Evolutionary conservation across 2,113 vertebrate genomes (phyloP).

Genomic region (Thunnus thynnus): DNA sequence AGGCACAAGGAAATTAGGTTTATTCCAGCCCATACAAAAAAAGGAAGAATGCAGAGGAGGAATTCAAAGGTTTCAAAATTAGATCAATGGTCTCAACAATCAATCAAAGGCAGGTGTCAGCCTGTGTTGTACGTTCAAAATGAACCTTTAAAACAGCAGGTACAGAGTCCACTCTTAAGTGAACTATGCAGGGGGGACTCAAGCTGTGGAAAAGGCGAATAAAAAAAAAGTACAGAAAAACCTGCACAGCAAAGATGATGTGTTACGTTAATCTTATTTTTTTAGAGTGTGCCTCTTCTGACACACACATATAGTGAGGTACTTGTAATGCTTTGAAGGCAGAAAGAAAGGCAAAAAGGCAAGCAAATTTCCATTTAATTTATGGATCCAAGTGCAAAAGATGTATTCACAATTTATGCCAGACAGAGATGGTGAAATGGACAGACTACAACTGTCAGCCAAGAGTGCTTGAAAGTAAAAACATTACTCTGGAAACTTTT

Average conservation of each 20-base stretch:
- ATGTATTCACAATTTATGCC: conserved; percentile 46
- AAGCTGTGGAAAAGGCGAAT: conserved; percentile 47
- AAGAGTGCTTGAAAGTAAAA: conserved; percentile 50
- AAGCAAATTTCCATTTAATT: conserved; percentile 38
- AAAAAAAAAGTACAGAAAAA: conserved; percentile 34
- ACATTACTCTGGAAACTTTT: conserved; percentile 64
- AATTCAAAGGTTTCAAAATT: conserved; percentile 87
- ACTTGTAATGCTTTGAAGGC: conserved; percentile 27
- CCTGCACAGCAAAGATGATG: conserved; percentile 24
- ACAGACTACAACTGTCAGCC: conserved; percentile 33
- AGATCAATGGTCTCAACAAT: conserved; percentile 86
- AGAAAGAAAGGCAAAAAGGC: not conserved
- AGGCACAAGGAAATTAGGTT: conserved; percentile 86
- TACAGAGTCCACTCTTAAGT: conserved; percentile 70
- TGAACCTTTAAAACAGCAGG: conserved; percentile 85
- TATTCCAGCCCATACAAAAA: conserved; percentile 80
- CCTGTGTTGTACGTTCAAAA: conserved; percentile 78
- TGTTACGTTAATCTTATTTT: conserved; percentile 32
- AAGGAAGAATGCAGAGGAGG: conserved; percentile 76
- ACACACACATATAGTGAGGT: conserved; percentile 28
- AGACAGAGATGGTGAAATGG: conserved; percentile 37
- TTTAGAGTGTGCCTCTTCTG: conserved; percentile 19
- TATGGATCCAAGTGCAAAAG: conserved; percentile 44
- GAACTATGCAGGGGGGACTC: conserved; percentile 53
- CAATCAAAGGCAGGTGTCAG: conserved; percentile 83